These are phyloP conservation scores for Himalopsyche kuldschensis DNA, from an alignment of 2,888 invertebrate genomes.

Conservation along the genomic window DNA sequence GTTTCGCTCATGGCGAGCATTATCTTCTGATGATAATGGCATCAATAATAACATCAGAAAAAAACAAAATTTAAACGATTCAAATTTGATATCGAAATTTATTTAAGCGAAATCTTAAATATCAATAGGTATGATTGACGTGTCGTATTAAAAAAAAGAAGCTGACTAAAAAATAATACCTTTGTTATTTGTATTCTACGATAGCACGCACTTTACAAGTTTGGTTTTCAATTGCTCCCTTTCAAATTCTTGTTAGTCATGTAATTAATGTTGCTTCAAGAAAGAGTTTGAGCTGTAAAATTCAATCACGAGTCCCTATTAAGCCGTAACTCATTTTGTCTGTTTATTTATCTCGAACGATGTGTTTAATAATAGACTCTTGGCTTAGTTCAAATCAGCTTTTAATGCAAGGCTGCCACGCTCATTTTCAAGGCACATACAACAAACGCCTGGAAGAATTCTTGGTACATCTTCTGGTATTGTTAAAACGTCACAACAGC, in stretches of 20 bases:
- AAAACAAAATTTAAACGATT: no score
- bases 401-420: background rate
- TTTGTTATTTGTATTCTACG: no score
- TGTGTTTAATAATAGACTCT: background rate
- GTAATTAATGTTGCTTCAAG: background rate
- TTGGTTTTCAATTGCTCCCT: background rate
- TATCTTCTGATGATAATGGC: no score
- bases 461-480: no score
- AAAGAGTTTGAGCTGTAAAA: background rate
- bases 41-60: no score
- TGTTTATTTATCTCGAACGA: background rate
- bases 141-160: no score
- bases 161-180: no score
- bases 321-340: background rate
- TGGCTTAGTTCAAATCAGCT: background rate
- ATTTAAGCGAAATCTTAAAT: no score
- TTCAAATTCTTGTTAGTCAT: background rate
- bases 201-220: background rate
- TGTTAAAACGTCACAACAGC: no score
- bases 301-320: background rate
- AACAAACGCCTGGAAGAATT: background rate
- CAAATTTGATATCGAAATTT: no score
- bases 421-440: background rate
- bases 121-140: no score
- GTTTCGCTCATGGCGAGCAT: no score